Evolutionary conservation across 2,888 invertebrate species (phyloP).

Genomic region (Tachina grossa): DNA sequence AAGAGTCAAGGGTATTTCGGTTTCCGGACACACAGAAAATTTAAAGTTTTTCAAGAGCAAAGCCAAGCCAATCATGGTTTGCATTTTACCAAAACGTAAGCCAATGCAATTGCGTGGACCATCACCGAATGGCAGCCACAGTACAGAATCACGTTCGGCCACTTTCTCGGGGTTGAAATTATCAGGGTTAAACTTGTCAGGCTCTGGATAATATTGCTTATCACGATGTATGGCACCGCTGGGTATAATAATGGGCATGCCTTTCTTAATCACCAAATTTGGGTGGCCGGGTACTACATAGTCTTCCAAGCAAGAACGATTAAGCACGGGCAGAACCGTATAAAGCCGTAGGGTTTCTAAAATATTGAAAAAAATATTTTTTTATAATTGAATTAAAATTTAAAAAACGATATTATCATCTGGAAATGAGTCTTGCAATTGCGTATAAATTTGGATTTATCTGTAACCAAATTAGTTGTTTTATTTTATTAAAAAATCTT

Average conservation of each 20-base stretch:
- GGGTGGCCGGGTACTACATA: conserved; percentile 83
- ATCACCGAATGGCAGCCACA: conserved; percentile 81
- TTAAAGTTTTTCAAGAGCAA: conserved; percentile 76
- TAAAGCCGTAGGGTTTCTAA: conserved; percentile 84
- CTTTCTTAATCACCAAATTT: conserved; percentile 84
- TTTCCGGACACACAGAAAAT: conserved; percentile 75
- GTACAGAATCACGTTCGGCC: conserved; percentile 82
- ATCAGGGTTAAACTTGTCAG: conserved; percentile 86
- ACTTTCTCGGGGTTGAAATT: conserved; percentile 85
- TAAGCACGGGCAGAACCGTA: conserved; percentile 84
- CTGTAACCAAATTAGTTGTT: too few species aligned
- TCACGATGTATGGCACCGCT: conserved; percentile 85
- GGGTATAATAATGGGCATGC: conserved; percentile 84
- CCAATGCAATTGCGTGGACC: conserved; percentile 81
- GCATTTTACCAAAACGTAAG: conserved; percentile 80
- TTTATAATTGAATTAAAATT: background rate
- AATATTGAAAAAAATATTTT: background rate
- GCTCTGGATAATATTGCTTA: conserved; percentile 85
- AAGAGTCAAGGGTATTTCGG: conserved; percentile 76
- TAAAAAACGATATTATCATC: too few species aligned
- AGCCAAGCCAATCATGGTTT: conserved; percentile 77
- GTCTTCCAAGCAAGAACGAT: conserved; percentile 84
- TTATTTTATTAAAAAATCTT: too few species aligned
- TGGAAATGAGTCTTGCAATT: too few species aligned
- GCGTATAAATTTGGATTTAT: too few species aligned